Evolutionary conservation across 2,797 vertebrate species (phyloP).

Genomic region (Arctocebus calabarensis): DNA sequence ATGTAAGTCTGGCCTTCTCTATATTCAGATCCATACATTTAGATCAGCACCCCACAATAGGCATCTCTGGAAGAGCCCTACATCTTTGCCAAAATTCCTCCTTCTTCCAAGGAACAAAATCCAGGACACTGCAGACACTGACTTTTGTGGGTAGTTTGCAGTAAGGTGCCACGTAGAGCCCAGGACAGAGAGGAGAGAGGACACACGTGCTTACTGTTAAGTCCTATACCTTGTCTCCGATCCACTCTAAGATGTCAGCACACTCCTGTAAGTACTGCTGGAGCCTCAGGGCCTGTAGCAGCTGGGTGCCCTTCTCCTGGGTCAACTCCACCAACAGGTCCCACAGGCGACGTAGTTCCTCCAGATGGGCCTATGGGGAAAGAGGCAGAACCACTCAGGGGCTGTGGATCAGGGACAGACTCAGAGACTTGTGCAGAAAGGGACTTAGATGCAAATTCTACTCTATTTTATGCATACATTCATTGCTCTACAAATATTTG

Average conservation of each 20-base stretch:
- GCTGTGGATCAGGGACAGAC: neutral
- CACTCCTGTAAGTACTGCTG: constrained; percentile 75
- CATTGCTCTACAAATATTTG: neutral
- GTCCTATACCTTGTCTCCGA: constrained; percentile 74
- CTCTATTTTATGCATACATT: neutral
- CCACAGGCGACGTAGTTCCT: constrained; percentile 63
- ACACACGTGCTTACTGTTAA: rapidly evolving
- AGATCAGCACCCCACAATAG: neutral
- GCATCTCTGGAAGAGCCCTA: neutral
- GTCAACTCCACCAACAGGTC: constrained; percentile 70
- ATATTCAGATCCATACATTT: neutral
- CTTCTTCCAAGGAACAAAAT: neutral
- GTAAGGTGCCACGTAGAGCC: neutral
- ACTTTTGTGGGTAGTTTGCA: neutral
- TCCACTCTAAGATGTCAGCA: constrained; percentile 79
- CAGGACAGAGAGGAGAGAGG: neutral
- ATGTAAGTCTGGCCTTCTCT: neutral
- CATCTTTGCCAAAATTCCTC: neutral
- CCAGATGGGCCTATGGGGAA: constrained; percentile 57
- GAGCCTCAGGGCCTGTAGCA: constrained; percentile 48
- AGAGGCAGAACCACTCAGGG: neutral
- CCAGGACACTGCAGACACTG: neutral
- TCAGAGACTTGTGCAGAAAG: neutral
- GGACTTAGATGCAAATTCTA: neutral
- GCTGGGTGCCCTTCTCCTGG: constrained; percentile 36